Percentiles rank a stretch among this genome's conserved stretches.
These are phyloP conservation scores for Aphaenogaster ashmeadi DNA, from an alignment of 1,140 invertebrate genomes.

Conservation along the genomic window DNA sequence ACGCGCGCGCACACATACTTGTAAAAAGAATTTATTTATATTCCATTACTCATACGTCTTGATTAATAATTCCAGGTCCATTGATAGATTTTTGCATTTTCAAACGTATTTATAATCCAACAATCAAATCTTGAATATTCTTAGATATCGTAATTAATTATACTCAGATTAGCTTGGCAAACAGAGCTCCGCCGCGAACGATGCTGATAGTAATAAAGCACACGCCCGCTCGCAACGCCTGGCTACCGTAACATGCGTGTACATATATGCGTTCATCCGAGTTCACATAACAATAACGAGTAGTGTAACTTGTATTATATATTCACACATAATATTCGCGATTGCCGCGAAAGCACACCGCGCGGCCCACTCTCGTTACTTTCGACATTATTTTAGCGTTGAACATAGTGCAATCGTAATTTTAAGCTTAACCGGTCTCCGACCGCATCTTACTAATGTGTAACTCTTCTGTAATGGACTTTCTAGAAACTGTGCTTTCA, in stretches of 20 bases:
- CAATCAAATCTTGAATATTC: background rate
- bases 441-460: background rate
- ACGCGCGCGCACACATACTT: background rate
- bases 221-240: slow-evolving; percentile 14
- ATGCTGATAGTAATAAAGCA: slow-evolving; percentile 27
- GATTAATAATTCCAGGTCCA: background rate
- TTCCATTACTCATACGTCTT: background rate
- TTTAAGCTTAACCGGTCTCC: slow-evolving; percentile 45
- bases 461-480: background rate
- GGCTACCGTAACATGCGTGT: slow-evolving; percentile 57
- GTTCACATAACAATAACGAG: slow-evolving; percentile 50
- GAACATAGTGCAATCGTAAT: slow-evolving; percentile 70
- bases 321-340: slow-evolving; percentile 30
- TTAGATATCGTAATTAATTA: background rate
- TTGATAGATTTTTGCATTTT: background rate
- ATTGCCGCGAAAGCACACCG: slow-evolving; percentile 18
- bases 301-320: slow-evolving; percentile 48
- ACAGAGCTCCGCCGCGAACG: slow-evolving; percentile 10
- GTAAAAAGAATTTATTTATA: background rate
- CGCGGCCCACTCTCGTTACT: slow-evolving; percentile 34
- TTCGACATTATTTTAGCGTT: slow-evolving; percentile 10
- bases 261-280: slow-evolving; percentile 53
- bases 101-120: background rate
- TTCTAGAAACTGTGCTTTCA: background rate
- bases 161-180: background rate